Percentiles rank a stretch among this genome's conserved stretches.
Evolutionary conservation across 2,797 vertebrate species (phyloP).

Genomic region (Danio aesculapii): DNA sequence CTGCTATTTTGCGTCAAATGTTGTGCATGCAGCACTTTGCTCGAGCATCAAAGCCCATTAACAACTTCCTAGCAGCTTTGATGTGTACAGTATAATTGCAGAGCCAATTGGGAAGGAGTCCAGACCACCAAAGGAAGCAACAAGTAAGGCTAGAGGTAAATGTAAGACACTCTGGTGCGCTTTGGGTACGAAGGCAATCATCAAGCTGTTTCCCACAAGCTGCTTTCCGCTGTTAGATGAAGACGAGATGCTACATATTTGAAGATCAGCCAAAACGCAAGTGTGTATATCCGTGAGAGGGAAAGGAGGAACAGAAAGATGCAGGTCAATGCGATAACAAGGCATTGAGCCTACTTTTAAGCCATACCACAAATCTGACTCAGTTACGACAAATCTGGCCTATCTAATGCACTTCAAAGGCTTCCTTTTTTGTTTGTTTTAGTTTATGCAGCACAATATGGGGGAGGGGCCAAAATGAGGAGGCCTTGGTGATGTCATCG

Average conservation of each 20-base stretch:
- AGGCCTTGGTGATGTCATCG: slow-evolving; percentile 1
- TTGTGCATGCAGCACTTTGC: slow-evolving; percentile 59
- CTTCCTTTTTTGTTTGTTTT: neutral
- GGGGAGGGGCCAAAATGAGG: neutral
- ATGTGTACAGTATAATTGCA: slow-evolving; percentile 70
- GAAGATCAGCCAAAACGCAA: slow-evolving; percentile 29
- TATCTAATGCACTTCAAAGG: slow-evolving; percentile 4
- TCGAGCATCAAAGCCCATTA: slow-evolving; percentile 56
- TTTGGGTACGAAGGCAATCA: slow-evolving; percentile 18
- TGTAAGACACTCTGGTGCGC: slow-evolving; percentile 15
- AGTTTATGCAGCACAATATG: neutral
- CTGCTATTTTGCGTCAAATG: slow-evolving; percentile 62
- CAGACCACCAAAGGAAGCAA: slow-evolving; percentile 49
- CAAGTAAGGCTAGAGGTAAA: slow-evolving; percentile 28
- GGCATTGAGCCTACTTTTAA: neutral
- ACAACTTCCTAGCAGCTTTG: slow-evolving; percentile 61
- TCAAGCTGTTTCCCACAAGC: slow-evolving; percentile 36
- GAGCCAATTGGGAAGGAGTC: slow-evolving; percentile 55
- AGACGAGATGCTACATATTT: slow-evolving; percentile 40
- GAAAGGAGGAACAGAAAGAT: slow-evolving; percentile 15
- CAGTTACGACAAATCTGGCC: no score
- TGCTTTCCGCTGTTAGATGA: slow-evolving; percentile 35
- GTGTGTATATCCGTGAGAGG: slow-evolving; percentile 29
- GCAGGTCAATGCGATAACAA: slow-evolving; percentile 11
- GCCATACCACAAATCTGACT: neutral